Percentiles rank a stretch among this genome's conserved stretches.
phyloP scores from a whole-genome alignment of 2,113 vertebrate genomes.

The Phodopus roborovskii region DNA sequence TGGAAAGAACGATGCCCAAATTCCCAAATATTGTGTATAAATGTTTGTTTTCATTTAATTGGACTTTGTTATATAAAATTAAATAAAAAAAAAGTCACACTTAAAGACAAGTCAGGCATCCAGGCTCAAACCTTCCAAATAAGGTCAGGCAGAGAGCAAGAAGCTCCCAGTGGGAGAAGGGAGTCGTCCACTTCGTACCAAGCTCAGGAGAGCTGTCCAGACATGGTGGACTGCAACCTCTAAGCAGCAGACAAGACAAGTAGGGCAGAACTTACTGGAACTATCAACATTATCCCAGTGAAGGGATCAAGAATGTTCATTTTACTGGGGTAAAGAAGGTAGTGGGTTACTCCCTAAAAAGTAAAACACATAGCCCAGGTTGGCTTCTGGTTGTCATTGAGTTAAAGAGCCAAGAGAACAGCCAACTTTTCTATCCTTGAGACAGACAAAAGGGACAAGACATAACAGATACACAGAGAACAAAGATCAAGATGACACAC shows the following conservation, averaged over 20 bases:
- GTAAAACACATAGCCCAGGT: neutral
- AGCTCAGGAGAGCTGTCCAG: neutral
- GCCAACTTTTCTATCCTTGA: neutral
- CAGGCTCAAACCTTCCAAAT: neutral
- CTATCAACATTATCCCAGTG: neutral
- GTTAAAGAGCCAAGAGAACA: neutral
- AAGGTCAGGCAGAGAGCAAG: neutral
- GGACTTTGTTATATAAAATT: too few relatives aligned
- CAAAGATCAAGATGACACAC: neutral
- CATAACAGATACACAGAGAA: neutral
- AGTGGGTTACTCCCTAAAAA: neutral
- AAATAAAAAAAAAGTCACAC: too few relatives aligned
- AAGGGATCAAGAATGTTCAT: neutral
- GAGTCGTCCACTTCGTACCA: neutral
- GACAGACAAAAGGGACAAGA: too few relatives aligned
- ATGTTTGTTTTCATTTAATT: too few relatives aligned
- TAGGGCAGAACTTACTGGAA: neutral
- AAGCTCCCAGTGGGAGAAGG: neutral
- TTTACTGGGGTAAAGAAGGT: neutral
- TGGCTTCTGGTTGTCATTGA: neutral
- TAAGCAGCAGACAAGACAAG: neutral
- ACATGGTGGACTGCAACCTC: neutral
- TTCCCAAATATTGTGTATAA: too few relatives aligned
- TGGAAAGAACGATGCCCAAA: too few relatives aligned
- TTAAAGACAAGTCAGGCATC: neutral